phyloP scores from a whole-genome alignment of 2,888 invertebrate genomes.

The Therioaphis trifolii region DNA sequence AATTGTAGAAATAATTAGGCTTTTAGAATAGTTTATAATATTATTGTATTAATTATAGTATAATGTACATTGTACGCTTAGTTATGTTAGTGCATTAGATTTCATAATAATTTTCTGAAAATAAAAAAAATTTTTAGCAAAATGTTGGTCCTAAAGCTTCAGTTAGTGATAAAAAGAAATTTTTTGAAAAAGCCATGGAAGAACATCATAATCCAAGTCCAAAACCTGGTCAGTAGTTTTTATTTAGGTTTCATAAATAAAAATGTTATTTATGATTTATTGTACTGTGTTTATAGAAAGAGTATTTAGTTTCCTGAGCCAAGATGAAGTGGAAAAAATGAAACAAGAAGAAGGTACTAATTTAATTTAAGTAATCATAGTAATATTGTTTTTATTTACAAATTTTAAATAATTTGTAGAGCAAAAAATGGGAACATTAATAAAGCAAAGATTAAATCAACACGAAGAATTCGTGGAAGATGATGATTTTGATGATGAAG shows the following conservation, averaged over 20 bases:
- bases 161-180: constrained; percentile 92
- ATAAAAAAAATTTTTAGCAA: constrained; percentile 45
- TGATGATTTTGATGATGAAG: constrained; percentile 46
- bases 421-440: constrained; percentile 58
- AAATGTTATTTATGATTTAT: neutral
- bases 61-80: constrained; percentile 16
- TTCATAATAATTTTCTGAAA: constrained; percentile 17
- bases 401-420: constrained; percentile 21
- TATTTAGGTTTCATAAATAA: neutral
- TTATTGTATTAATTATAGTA: neutral
- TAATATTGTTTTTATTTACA: neutral
- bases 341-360: constrained; percentile 84
- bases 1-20: constrained; percentile 27
- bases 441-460: constrained; percentile 50
- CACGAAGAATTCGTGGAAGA: constrained; percentile 53
- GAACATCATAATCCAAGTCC: constrained; percentile 87
- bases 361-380: constrained; percentile 46
- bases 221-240: constrained; percentile 77
- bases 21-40: constrained; percentile 44
- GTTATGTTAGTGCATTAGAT: neutral
- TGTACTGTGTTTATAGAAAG: constrained; percentile 76
- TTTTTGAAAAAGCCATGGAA: constrained; percentile 96
- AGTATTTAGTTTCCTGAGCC: constrained; percentile 92
- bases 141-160: constrained; percentile 80
- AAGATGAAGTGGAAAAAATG: constrained; percentile 93